These are phyloP conservation scores for Lasioglossum figueresi DNA, from an alignment of 2,888 invertebrate genomes.

Conservation along the genomic window DNA sequence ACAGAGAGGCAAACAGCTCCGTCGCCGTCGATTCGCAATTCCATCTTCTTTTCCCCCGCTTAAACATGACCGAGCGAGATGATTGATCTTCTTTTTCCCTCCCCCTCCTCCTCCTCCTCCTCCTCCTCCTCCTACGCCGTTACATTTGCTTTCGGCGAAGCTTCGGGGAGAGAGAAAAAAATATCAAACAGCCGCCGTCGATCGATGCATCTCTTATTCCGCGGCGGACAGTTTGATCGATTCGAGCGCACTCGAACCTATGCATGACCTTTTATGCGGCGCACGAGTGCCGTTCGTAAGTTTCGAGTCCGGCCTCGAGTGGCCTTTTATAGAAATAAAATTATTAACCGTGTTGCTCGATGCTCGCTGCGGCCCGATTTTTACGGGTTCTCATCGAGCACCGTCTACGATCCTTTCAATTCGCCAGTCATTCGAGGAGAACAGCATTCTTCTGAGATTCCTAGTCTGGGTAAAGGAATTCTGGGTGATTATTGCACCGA, in stretches of 20 bases:
- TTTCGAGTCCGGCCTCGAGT: neutral
- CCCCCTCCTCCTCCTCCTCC: neutral
- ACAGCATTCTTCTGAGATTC: neutral
- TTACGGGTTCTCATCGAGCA: neutral
- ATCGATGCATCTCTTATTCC: conserved; percentile 31
- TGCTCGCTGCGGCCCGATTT: neutral
- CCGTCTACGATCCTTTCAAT: neutral
- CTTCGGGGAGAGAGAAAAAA: neutral
- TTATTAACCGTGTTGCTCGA: neutral
- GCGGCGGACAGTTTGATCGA: conserved; percentile 54
- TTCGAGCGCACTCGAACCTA: conserved; percentile 30
- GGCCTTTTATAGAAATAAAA: neutral
- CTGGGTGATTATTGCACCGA: no score
- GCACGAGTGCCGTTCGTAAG: neutral
- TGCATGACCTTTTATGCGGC: conserved; percentile 10
- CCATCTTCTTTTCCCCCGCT: conserved; percentile 33
- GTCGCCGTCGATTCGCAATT: conserved; percentile 17
- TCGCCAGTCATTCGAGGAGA: neutral
- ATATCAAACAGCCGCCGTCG: conserved; percentile 40
- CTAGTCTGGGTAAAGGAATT: neutral
- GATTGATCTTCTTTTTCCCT: conserved; percentile 41
- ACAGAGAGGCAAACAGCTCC: conserved; percentile 12
- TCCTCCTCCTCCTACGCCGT: conserved; percentile 9
- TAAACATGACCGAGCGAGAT: conserved; percentile 50
- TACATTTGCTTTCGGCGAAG: conserved; percentile 27